phyloP scores from a whole-genome alignment of 64 coral and sea anemone species.

The Stichodactyla helianthus region DNA sequence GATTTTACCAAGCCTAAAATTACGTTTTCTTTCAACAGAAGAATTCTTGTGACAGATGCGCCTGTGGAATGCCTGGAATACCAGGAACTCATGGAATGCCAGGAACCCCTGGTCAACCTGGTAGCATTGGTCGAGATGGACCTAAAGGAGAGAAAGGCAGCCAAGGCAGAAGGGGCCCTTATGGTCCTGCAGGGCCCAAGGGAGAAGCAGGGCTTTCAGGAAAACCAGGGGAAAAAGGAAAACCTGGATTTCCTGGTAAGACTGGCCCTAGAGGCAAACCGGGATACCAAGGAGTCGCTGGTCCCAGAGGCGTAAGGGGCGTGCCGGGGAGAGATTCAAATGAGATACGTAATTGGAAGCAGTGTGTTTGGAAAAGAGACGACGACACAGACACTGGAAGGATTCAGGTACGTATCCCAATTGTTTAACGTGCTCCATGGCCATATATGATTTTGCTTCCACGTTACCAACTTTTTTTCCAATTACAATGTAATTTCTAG shows the following conservation, averaged over 20 bases:
- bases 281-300: not conserved
- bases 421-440: too few relatives aligned
- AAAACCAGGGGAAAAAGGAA: not conserved
- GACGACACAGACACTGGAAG: not conserved
- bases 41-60: conserved; percentile 1
- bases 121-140: not conserved
- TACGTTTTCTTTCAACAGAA: not conserved
- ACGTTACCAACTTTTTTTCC: not conserved
- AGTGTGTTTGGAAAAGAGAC: conserved; percentile 15
- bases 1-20: not conserved
- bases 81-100: conserved; percentile 30
- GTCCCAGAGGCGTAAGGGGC: not conserved
- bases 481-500: not conserved
- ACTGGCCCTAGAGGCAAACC: conserved; percentile 13
- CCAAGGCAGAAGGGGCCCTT: conserved; percentile 1
- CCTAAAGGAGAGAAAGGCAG: conserved; percentile 10
- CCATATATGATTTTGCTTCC: not conserved
- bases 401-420: not conserved
- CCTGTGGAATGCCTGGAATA: conserved; percentile 26
- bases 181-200: not conserved
- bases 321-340: not conserved
- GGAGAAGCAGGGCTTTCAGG: not conserved
- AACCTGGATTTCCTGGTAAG: conserved; percentile 8
- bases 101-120: conserved; percentile 5
- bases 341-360: not conserved